Evolutionary conservation across 2,888 invertebrate species (phyloP), one percentile per base, ranked within the genome.

Genomic region (Drosophila robusta): DNA sequence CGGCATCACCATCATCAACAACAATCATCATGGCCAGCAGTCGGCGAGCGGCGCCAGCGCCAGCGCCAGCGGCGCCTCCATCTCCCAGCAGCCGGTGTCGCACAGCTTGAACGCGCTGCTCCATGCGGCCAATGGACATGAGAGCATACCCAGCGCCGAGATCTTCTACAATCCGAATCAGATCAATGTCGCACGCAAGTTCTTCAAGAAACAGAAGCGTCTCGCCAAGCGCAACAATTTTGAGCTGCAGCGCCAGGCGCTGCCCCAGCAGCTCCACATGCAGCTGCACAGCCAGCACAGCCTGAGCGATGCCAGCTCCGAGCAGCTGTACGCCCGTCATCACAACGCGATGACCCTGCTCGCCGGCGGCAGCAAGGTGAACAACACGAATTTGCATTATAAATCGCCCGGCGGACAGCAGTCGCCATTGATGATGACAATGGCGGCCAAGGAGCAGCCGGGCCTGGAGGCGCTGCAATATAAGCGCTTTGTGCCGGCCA

Each of bases 121-220:
- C 2, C 87, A 83, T 29, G 69, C 75, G 12, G 69, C 63, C 22
- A 68, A 52, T 1, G 74, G 67, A 0, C 90, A 89, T 36, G 91
- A 91, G 34, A 60, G 51, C 44, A 90, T 92, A 51, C 91, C 91
- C 41, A 95, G 95, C 0, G 95, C 96, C 0, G 96, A 97, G 70
- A 94, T 96, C 89, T 98, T 98, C 92, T 98, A 98, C 90, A 98
- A 98, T 92, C 97, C 98, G 0, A 96, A 97, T 91, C 98, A 98
- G 92, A 98, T 97, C 91, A 97, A 97, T 38, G 97, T 97, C 0
- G 98, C 98, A 0, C 95, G 97, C 74, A 97, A 97, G 89, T 98
- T 98, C 91, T 98, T 98, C 92, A 96, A 96, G 82, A 97, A 96
- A 80, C 97, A 97, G 89, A 94, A 96, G 62, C 94, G 96, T 46